phyloP scores from a whole-genome alignment of 2,888 invertebrate species.

The Thymelicus lineola region DNA sequence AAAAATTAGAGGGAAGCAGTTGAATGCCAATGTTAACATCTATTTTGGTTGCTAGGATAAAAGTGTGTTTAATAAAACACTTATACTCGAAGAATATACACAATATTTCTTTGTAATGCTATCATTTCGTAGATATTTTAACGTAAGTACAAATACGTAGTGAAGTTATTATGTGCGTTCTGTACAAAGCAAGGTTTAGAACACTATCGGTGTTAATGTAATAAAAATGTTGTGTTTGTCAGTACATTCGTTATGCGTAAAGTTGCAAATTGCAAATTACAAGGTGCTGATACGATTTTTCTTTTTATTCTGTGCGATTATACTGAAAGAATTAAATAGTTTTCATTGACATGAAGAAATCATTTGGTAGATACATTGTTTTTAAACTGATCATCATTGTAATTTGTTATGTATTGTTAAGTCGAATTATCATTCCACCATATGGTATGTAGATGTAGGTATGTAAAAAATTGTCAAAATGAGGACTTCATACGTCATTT shows the following conservation, averaged over 20 bases:
- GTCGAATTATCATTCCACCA: no score
- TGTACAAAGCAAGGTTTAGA: neutral
- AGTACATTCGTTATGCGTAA: constrained; percentile 1
- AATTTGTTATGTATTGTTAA: no score
- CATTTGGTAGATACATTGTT: no score
- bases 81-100: constrained; percentile 43
- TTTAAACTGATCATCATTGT: no score
- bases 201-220: constrained; percentile 5
- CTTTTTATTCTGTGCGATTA: neutral
- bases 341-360: no score
- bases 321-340: no score
- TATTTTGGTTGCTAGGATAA: constrained; percentile 67
- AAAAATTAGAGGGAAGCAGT: constrained; percentile 72
- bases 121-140: constrained; percentile 41
- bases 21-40: constrained; percentile 80
- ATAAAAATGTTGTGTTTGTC: constrained; percentile 7
- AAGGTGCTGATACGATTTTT: neutral
- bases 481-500: no score
- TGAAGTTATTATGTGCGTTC: constrained; percentile 4
- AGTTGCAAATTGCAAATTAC: neutral
- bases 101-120: constrained; percentile 40
- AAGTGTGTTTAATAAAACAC: constrained; percentile 51
- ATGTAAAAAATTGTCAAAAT: no score
- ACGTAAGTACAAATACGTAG: constrained; percentile 1
- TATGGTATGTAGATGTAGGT: no score